Base-by-base conservation (phyloP, 1,140 invertebrate genomes). In the Macrostomum lignano region DNA sequence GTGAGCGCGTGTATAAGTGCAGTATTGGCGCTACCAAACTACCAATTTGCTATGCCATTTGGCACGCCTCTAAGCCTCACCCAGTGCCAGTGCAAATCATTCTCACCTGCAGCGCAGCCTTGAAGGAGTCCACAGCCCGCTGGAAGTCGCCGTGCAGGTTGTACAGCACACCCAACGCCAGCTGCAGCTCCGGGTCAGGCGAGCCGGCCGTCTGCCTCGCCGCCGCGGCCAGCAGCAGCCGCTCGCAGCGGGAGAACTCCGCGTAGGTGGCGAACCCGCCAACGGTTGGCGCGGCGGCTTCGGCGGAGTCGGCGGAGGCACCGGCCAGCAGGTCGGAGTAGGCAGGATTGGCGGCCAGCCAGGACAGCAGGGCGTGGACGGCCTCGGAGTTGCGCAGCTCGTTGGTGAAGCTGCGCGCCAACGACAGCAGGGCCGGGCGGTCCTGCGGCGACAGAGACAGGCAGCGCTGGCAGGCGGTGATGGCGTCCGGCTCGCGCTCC, bases 51-150 rank as follows among this genome's bases (percentile, higher is more conserved):
- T n/a, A n/a, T n/a, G n/a, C n/a, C n/a, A n/a, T n/a, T n/a, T n/a
- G n/a, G n/a, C n/a, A n/a, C n/a, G n/a, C n/a, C n/a, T n/a, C n/a
- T n/a, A n/a, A n/a, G n/a, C n/a, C n/a, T n/a, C n/a, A n/a, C n/a
- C n/a, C n/a, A n/a, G n/a, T 29, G n/a, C 14, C 6, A 24, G 6
- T 24, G 29, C 15, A 24, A 5, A 11, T 13, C 17, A 33, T 73
- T 45, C 66, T 65, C 6, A 72, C 70, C 53, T 72, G 69, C 7
- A 94, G 51, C 1, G 86, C 84, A 22, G 79, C 66, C 47, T 69
- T 68, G 52, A 94, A 88, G 58, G 82, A 96, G 60, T 96, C 88
- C 2, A 73, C 72, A 15, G 86, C 86, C 63, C 88, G 88, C 42
- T 84, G 74, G 57, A 75, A 88, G 51, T 94, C 81, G 25, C 71